Conservation (phyloP, 2,888 invertebrate species). For the Griposia aprilina region DNA sequence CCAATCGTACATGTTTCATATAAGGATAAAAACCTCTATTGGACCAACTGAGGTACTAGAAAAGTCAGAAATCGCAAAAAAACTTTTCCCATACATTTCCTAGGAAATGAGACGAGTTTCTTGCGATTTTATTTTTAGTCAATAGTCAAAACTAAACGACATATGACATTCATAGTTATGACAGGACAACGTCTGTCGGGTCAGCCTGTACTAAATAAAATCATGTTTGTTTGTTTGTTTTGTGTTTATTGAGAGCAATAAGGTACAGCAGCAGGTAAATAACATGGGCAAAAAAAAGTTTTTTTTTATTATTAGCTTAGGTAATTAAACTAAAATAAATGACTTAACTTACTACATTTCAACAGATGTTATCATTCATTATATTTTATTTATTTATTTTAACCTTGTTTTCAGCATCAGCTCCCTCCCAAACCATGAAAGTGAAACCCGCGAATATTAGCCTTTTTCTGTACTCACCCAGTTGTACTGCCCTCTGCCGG, state of each 20-base stretch:
- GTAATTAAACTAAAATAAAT: neutral
- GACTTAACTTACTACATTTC: neutral
- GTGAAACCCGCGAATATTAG: neutral
- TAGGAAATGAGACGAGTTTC: no score
- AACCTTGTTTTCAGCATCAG: neutral
- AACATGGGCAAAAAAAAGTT: neutral
- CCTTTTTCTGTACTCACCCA: neutral
- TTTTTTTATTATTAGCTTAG: neutral
- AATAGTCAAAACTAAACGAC: no score
- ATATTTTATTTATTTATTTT: neutral
- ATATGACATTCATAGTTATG: no score
- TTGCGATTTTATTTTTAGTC: no score
- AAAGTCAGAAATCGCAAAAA: no score
- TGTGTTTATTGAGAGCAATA: neutral
- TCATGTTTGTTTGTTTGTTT: neutral
- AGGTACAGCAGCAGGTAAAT: neutral
- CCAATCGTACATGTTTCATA: no score
- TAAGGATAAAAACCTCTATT: no score
- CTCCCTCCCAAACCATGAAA: neutral
- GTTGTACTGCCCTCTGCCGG: conserved; percentile 34
- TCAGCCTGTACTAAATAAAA: no score
- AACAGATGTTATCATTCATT: neutral
- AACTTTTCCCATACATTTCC: no score
- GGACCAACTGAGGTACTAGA: no score
- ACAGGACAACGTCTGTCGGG: no score